These are phyloP conservation scores for Metalampra italica DNA, from an alignment of 2,888 invertebrate species.

Conservation along the genomic window DNA sequence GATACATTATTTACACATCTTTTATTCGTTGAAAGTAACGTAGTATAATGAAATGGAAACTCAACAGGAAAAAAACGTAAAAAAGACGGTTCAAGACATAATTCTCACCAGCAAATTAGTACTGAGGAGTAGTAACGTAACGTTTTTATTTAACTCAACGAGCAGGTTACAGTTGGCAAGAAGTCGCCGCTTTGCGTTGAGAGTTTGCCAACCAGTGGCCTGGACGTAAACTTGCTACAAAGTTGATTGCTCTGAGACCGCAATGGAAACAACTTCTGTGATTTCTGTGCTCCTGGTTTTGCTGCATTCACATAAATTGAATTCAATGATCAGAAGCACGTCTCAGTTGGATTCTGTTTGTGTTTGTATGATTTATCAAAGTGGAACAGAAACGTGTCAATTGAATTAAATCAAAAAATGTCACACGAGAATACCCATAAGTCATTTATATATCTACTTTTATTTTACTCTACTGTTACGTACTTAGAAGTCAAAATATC, in stretches of 20 bases:
- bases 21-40: no score
- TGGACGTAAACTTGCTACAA: slow-evolving; percentile 35
- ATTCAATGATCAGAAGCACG: slow-evolving; percentile 10
- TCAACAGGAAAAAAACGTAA: no score
- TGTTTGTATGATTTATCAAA: background rate
- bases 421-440: background rate
- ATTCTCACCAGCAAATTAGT: slow-evolving; percentile 9
- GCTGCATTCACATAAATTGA: slow-evolving; percentile 18
- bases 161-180: slow-evolving; percentile 29
- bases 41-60: no score
- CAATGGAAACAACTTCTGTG: slow-evolving; percentile 37
- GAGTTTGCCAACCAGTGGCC: slow-evolving; percentile 29
- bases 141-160: slow-evolving; percentile 26
- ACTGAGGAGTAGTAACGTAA: slow-evolving; percentile 16
- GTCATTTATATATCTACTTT: background rate
- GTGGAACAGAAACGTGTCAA: background rate
- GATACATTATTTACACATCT: no score
- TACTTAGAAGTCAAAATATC: no score
- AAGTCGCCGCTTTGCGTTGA: slow-evolving; percentile 22
- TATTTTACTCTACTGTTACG: no score
- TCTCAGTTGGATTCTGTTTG: background rate
- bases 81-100: background rate
- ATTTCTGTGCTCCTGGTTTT: slow-evolving; percentile 30
- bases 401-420: background rate
- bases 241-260: slow-evolving; percentile 48